These are phyloP conservation scores for Sebastes minor DNA, from an alignment of 2,797 vertebrate genomes.

Conservation along the genomic window DNA sequence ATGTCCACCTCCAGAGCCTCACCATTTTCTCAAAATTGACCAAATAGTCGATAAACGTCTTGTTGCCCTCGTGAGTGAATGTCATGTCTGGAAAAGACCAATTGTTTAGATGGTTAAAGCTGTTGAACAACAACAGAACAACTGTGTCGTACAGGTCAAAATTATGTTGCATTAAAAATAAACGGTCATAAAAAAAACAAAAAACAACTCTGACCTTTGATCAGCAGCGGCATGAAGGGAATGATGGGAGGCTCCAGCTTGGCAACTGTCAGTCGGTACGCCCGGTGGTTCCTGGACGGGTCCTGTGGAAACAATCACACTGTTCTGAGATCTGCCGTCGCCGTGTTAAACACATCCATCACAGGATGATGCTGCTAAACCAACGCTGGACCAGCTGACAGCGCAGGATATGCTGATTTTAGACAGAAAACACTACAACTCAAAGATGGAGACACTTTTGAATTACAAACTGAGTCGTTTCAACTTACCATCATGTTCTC, in stretches of 20 bases:
- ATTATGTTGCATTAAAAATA: neutral
- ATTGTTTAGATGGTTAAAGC: slow-evolving; percentile 20
- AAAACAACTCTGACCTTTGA: slow-evolving; percentile 89
- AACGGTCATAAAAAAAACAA: neutral
- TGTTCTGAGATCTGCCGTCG: slow-evolving; percentile 48
- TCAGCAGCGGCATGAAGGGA: slow-evolving; percentile 98
- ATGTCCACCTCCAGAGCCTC: slow-evolving; percentile 64
- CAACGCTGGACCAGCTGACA: slow-evolving; percentile 26
- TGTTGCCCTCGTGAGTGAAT: slow-evolving; percentile 98
- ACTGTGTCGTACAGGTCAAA: neutral
- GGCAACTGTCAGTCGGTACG: slow-evolving; percentile 92
- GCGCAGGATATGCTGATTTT: neutral
- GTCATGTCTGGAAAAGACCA: slow-evolving; percentile 90
- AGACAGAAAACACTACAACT: neutral
- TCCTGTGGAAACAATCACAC: slow-evolving; percentile 85
- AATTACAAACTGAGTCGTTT: neutral
- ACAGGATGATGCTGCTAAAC: slow-evolving; percentile 10
- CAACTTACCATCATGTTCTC: slow-evolving; percentile 96
- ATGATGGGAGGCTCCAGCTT: slow-evolving; percentile 96
- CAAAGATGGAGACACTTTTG: neutral
- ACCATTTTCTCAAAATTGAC: slow-evolving; percentile 99
- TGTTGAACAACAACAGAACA: neutral
- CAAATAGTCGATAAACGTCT: slow-evolving; percentile 94
- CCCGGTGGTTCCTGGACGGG: slow-evolving; percentile 96
- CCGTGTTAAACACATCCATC: slow-evolving; percentile 46